These are phyloP conservation scores for Calypte anna DNA, from an alignment of 2,113 vertebrate genomes.

Conservation along the genomic window DNA sequence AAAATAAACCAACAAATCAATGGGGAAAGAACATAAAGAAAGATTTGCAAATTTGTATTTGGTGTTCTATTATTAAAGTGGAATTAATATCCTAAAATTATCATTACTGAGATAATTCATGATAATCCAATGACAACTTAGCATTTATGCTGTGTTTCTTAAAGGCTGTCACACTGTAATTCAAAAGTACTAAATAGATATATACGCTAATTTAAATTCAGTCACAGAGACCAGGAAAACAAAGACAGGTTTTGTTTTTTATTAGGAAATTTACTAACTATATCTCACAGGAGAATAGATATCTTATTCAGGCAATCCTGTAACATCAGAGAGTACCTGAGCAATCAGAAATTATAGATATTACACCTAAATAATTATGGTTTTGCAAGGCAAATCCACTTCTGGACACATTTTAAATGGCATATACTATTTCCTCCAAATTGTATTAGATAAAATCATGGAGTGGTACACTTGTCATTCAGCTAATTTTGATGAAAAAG, in stretches of 20 bases:
- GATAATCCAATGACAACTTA: neutral
- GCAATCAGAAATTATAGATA: neutral
- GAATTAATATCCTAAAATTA: neutral
- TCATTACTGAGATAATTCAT: neutral
- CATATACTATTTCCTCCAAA: neutral
- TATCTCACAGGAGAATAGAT: neutral
- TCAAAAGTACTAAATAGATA: neutral
- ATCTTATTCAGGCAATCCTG: neutral
- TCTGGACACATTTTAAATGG: neutral
- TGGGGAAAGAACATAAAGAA: neutral
- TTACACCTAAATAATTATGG: neutral
- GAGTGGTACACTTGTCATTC: slow-evolving; percentile 34
- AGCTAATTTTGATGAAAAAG: slow-evolving; percentile 47
- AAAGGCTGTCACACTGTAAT: neutral
- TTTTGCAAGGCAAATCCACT: slow-evolving; percentile 9
- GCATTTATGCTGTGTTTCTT: neutral
- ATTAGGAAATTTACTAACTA: neutral
- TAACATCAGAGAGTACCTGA: neutral
- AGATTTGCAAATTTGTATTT: neutral
- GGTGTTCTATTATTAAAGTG: neutral
- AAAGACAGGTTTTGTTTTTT: neutral
- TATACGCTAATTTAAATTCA: neutral
- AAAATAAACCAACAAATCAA: neutral
- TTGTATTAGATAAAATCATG: slow-evolving; percentile 24
- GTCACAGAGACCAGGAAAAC: neutral